These are phyloP conservation scores for Temnothorax nylanderi DNA, from an alignment of 1,140 invertebrate species.

Conservation along the genomic window DNA sequence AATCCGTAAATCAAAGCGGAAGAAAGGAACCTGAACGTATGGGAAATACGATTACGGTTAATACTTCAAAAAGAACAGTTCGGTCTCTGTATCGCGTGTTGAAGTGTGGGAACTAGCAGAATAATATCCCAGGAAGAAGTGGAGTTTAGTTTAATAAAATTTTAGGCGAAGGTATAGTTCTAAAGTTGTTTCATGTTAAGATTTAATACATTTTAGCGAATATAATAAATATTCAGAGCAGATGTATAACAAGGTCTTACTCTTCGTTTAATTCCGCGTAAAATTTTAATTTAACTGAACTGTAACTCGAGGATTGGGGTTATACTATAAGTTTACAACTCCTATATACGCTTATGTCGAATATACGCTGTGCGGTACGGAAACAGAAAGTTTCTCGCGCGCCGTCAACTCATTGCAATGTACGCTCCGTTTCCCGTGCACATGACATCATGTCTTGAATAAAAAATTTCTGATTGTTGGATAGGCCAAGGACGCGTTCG, in stretches of 20 bases:
- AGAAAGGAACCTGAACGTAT: not conserved
- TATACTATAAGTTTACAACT: not conserved
- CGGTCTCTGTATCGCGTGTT: not conserved
- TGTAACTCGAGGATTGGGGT: not conserved
- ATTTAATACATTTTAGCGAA: not conserved
- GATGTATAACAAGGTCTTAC: not conserved
- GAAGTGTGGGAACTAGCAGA: not conserved
- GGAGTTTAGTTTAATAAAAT: not conserved
- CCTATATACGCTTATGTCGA: not conserved
- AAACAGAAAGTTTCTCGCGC: conserved; percentile 46
- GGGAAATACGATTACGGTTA: not conserved
- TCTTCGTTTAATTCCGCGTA: not conserved
- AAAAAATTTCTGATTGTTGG: conserved; percentile 49
- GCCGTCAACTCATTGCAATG: conserved; percentile 6
- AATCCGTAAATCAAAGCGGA: not conserved
- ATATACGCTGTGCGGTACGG: not conserved
- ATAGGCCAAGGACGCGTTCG: conserved; percentile 42
- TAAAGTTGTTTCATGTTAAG: not conserved
- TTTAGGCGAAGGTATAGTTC: not conserved
- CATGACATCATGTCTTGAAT: conserved; percentile 56
- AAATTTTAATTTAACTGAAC: not conserved
- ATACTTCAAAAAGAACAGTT: not conserved
- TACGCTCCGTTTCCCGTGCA: conserved; percentile 52
- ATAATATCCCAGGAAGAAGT: not conserved
- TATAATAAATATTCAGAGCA: not conserved